phyloP scores from a whole-genome alignment of 2,888 invertebrate genomes.

The Ophion ellenae region DNA sequence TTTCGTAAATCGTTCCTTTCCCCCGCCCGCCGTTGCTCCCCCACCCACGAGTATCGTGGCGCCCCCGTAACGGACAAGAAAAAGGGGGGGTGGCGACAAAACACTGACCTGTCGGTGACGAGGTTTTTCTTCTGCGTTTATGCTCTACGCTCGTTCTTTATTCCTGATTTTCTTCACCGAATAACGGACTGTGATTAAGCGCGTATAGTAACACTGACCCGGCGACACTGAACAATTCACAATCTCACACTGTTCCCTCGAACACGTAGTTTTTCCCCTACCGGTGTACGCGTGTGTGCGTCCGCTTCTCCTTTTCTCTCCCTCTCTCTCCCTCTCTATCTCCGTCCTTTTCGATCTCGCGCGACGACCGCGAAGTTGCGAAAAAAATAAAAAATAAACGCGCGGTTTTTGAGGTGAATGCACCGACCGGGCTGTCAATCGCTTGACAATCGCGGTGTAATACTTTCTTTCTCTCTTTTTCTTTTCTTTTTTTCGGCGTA shows the following conservation, averaged over 20 bases:
- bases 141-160: constrained; percentile 20
- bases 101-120: constrained; percentile 70
- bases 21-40: neutral
- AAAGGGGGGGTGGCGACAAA: constrained; percentile 1
- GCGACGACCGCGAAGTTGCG: neutral
- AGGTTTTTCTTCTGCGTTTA: constrained; percentile 31
- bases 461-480: neutral
- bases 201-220: constrained; percentile 58
- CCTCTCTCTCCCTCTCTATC: constrained; percentile 32
- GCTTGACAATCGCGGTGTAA: constrained; percentile 1
- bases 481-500: constrained; percentile 1
- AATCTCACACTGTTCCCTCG: constrained; percentile 62
- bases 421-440: constrained; percentile 1
- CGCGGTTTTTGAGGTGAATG: constrained; percentile 40
- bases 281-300: constrained; percentile 50
- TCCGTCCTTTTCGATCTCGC: constrained; percentile 43
- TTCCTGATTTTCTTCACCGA: constrained; percentile 50
- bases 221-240: constrained; percentile 68
- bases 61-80: neutral
- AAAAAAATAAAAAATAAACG: neutral
- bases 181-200: constrained; percentile 48
- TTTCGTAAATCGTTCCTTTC: constrained; percentile 22
- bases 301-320: constrained; percentile 32
- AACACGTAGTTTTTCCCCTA: constrained; percentile 63
- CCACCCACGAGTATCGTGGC: constrained; percentile 4